Evolutionary conservation across 2,888 invertebrate genomes (phyloP), one percentile per base, ranked within the genome.

Genomic region (Acanthosepion esculentum): DNA sequence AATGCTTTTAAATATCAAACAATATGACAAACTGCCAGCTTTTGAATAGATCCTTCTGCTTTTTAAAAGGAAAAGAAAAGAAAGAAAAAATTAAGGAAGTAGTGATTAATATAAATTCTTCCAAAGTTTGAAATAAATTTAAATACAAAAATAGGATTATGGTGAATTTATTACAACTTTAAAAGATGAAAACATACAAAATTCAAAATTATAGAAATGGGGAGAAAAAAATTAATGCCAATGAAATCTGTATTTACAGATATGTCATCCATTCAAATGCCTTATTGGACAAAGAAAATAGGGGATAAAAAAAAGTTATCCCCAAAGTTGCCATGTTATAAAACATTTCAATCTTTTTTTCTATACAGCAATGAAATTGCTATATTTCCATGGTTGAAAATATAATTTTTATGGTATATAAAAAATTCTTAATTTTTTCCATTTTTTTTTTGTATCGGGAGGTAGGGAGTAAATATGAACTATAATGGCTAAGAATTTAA

Each of bases 241-340:
- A 91, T 50, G 29, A 55, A 94, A 78, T 26, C n/a, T 92, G 48
- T 92, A 92, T 92, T 92, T 92, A 92, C 92, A 92, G 50, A 92
- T 92, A 48, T 50, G 33, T 92, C 33, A 91, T 91, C 41, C 91
- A 55, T 55, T 55, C 55, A 91, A 91, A 91, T 91, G 91, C 91
- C 48, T 92, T 92, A 18, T 48, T 33, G 26, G 26, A 48, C 48
- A 29, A 92, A 48, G 48, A 50, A 29, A 41, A 18, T 20, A 10
- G 20, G 26, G 29, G 15, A 92, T 48, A 55, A 50, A 50, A 93
- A 48, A 93, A 93, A 55, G 18, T 55, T 15, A 29, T 15, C n/a
- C 78, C n/a, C 64, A 26, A 10, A 78, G n/a, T 29, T 78, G 78
- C 78, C 53, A 94, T 59, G 94, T 48, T 12, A 48, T 53, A 33